Conservation (phyloP, 2,797 vertebrate genomes). For the Meriones psammophilus region DNA sequence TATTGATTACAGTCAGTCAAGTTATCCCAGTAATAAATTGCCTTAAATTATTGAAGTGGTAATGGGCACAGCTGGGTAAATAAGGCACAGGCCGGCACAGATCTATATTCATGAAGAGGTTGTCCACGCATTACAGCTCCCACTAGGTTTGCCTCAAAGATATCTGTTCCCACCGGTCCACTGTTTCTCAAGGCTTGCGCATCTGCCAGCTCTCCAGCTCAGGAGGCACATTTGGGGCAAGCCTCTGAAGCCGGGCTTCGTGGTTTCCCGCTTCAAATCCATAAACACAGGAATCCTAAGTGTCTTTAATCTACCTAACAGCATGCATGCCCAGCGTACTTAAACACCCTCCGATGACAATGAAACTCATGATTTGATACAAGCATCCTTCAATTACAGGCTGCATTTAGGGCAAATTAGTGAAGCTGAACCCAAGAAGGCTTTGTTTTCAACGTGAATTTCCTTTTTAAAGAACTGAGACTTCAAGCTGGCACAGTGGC, state of each 20-base stretch:
- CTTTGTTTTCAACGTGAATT: conserved; percentile 82
- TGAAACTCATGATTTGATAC: conserved; percentile 69
- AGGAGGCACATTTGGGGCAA: conserved; percentile 70
- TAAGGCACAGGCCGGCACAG: conserved; percentile 79
- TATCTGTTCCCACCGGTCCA: conserved; percentile 61
- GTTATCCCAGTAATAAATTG: conserved; percentile 85
- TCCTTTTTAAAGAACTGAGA: conserved; percentile 51
- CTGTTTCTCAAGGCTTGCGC: conserved; percentile 17
- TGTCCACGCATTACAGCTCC: conserved; percentile 64
- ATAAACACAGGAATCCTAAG: conserved; percentile 39
- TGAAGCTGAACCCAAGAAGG: conserved; percentile 79
- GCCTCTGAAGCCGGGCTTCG: conserved; percentile 68
- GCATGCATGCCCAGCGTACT: conserved; percentile 71
- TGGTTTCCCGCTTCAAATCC: conserved; percentile 43
- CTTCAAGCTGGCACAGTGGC: not conserved
- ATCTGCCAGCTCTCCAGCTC: conserved; percentile 54
- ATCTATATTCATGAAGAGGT: conserved; percentile 84
- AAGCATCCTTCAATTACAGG: conserved; percentile 69
- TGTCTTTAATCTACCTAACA: conserved; percentile 76
- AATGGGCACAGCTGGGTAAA: conserved; percentile 85
- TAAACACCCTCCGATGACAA: conserved; percentile 77
- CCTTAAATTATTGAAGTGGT: conserved; percentile 87
- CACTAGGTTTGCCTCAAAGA: conserved; percentile 52
- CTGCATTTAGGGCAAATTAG: conserved; percentile 79
- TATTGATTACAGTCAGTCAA: conserved; percentile 84